Conservation (phyloP, 2,797 vertebrate species). For the Anableps anableps region DNA sequence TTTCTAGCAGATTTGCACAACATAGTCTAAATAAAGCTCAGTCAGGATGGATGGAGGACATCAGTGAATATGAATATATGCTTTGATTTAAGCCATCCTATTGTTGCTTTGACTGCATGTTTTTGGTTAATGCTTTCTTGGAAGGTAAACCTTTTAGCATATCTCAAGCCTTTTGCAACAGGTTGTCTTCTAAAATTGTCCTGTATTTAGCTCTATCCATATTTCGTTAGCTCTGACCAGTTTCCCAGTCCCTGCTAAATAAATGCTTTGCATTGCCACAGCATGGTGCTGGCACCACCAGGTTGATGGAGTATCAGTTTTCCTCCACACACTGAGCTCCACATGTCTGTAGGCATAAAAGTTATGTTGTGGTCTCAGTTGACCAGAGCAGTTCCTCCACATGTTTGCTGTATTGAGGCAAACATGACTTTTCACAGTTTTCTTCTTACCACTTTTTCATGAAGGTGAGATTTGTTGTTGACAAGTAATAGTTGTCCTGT, state of each 20-base stretch:
- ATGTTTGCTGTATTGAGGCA: no score
- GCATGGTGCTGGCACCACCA: not conserved
- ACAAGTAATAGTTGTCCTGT: no score
- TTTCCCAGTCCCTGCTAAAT: not conserved
- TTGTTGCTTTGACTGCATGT: not conserved
- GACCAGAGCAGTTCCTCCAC: not conserved
- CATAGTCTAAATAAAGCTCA: not conserved
- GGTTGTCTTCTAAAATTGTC: not conserved
- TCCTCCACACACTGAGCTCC: not conserved
- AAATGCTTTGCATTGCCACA: not conserved
- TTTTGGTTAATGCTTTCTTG: not conserved
- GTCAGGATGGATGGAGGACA: not conserved
- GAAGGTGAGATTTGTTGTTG: no score
- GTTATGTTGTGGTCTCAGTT: not conserved
- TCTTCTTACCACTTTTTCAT: no score
- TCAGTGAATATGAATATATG: not conserved
- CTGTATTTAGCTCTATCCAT: not conserved
- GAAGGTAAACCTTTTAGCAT: not conserved
- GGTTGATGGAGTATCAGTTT: not conserved
- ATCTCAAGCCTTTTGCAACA: not conserved
- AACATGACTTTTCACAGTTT: no score
- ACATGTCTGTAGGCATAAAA: not conserved
- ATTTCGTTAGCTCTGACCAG: not conserved
- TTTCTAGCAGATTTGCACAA: not conserved
- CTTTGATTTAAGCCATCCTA: not conserved